Base-by-base conservation (phyloP, 2,888 invertebrate species). In the Eueremaeus valkanovi region DNA sequence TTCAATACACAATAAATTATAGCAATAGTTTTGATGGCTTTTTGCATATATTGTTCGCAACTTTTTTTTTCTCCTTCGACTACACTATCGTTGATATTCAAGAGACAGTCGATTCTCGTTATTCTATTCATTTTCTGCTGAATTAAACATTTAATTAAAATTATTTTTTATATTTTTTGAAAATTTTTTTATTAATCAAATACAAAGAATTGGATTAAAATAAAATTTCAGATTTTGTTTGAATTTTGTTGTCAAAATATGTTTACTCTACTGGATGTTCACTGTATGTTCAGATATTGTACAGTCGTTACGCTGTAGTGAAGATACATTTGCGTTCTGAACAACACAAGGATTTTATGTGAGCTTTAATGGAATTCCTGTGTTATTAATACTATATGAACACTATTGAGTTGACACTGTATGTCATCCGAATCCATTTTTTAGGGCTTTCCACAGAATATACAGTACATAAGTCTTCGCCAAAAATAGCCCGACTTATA, bases 361-460 rank as follows among this genome's bases (percentile, higher is more conserved):
- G 51, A 5, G n/a, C 51, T 51, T 51, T 51, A 51, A 51, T 51
- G 51, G 51, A 51, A 51, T 51, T 51, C 51, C 51, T 51, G 11
- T 51, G 51, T 51, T 51, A 51, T 51, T 51, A 51, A 51, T 51
- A 51, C n/a, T n/a, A n/a, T n/a, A n/a, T n/a, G n/a, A 51, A 21
- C n/a, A 51, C 51, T 21, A 51, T 21, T 51, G 51, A 51, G 16
- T 3, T 51, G 24, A 51, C 51, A 51, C 21, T 51, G 11, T 11
- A 51, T 51, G 51, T 11, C 51, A 51, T 51, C 51, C 51, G 21
- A 24, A 24, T 51, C 16, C 45, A 45, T 36, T 36, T 36, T 36
- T 36, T 36, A 36, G 36, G 36, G 6, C 36, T n/a, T n/a, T n/a
- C n/a, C n/a, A n/a, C 36, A 36, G 36, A 36, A 36, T 36, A 36